These are phyloP conservation scores for Ernsta delagoae DNA, from an alignment of 2,888 invertebrate genomes.

Conservation along the genomic window DNA sequence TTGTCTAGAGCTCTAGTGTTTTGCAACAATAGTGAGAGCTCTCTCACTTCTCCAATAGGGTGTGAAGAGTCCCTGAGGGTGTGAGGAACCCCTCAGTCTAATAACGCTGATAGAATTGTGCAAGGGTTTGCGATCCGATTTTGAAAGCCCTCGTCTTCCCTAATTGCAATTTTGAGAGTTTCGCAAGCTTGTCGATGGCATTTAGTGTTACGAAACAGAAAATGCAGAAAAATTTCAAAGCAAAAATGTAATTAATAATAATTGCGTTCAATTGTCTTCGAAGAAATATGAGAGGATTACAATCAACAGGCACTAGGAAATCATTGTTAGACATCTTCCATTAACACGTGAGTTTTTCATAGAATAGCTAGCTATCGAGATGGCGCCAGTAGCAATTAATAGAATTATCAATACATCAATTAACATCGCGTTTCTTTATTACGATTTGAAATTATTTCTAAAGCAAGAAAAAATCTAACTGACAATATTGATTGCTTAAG, in stretches of 20 bases:
- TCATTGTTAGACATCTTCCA: constrained; percentile 22
- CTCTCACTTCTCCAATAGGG: constrained; percentile 49
- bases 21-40: constrained; percentile 56
- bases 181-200: neutral
- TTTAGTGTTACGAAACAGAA: neutral
- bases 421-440: no score
- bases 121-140: constrained; percentile 18
- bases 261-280: no score
- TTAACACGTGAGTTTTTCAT: constrained; percentile 23
- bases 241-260: neutral
- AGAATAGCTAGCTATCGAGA: constrained; percentile 6
- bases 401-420: no score
- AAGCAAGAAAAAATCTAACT: no score
- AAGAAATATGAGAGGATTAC: neutral
- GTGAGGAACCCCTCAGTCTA: constrained; percentile 35
- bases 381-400: neutral
- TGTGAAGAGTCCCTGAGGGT: constrained; percentile 45
- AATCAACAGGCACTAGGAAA: constrained; percentile 21
- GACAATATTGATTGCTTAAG: no score
- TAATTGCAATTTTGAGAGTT: constrained; percentile 12
- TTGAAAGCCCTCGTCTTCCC: constrained; percentile 16
- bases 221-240: no score
- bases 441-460: no score
- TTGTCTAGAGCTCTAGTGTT: constrained; percentile 51
- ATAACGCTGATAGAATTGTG: constrained; percentile 31